Conservation (phyloP, 1,140 invertebrate species). For the Coptotermes formosanus region DNA sequence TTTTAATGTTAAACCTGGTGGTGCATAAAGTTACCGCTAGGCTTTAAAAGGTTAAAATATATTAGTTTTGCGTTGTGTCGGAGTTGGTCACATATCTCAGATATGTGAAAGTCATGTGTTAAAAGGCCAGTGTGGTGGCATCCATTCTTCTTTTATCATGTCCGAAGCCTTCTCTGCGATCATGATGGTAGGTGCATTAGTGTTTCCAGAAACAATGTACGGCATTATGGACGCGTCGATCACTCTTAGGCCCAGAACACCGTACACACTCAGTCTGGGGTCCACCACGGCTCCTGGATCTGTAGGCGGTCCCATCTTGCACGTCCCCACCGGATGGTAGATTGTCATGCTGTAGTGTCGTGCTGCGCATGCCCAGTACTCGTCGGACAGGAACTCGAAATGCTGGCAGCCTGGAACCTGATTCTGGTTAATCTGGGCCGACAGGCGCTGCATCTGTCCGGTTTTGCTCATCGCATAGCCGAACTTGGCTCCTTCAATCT, state of each 20-base stretch:
- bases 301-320: constrained; percentile 62
- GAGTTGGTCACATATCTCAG: no score
- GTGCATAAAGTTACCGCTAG: no score
- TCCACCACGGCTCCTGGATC: constrained; percentile 63
- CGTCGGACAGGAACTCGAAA: constrained; percentile 52
- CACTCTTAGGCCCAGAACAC: constrained; percentile 59
- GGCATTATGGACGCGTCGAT: constrained; percentile 75
- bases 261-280: constrained; percentile 57
- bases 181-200: constrained; percentile 68
- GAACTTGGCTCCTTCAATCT: constrained; percentile 72
- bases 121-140: not conserved
- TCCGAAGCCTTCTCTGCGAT: constrained; percentile 66
- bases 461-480: constrained; percentile 62
- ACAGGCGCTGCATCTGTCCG: constrained; percentile 60
- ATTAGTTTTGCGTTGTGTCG: no score
- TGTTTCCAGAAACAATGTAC: constrained; percentile 64
- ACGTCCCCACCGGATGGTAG: constrained; percentile 64
- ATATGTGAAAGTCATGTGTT: no score
- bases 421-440: constrained; percentile 60
- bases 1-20: no score
- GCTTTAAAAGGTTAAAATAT: no score
- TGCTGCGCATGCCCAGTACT: constrained; percentile 44
- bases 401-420: constrained; percentile 58
- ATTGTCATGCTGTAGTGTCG: constrained; percentile 64
- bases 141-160: constrained; percentile 61